Conservation (phyloP, 1,140 invertebrate genomes). For the Alviniconcha marisindica region DNA sequence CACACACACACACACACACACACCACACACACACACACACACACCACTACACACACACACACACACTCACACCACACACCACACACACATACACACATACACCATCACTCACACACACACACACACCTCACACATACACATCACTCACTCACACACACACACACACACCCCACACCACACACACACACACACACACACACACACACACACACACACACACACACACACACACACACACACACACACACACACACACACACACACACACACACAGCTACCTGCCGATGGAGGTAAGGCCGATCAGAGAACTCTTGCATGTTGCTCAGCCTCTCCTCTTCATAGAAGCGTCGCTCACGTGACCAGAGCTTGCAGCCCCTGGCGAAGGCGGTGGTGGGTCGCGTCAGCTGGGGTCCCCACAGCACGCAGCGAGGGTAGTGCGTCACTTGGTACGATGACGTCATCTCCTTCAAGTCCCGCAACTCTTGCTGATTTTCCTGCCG, state of each 20-base stretch:
- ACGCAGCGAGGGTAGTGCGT: neutral
- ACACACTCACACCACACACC: no score
- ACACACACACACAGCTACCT: neutral
- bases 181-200: neutral
- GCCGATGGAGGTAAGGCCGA: constrained; percentile 46
- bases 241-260: no score
- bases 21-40: no score
- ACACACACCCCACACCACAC: neutral
- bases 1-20: no score
- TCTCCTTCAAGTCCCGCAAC: no score
- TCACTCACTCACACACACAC: neutral
- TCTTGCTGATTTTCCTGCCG: no score
- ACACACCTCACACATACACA: no score
- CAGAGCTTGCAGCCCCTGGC: constrained; percentile 51
- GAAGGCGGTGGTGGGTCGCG: constrained; percentile 54
- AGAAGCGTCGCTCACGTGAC: constrained; percentile 55
- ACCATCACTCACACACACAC: no score
- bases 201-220: neutral
- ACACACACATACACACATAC: no score
- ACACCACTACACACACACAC: no score
- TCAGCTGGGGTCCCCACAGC: constrained; percentile 37
- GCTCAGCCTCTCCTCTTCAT: constrained; percentile 45
- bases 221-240: no score
- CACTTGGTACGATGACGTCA: neutral
- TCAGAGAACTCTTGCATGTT: constrained; percentile 46